These are phyloP conservation scores for Saccopteryx leptura DNA, from an alignment of 2,113 vertebrate genomes.

Conservation along the genomic window DNA sequence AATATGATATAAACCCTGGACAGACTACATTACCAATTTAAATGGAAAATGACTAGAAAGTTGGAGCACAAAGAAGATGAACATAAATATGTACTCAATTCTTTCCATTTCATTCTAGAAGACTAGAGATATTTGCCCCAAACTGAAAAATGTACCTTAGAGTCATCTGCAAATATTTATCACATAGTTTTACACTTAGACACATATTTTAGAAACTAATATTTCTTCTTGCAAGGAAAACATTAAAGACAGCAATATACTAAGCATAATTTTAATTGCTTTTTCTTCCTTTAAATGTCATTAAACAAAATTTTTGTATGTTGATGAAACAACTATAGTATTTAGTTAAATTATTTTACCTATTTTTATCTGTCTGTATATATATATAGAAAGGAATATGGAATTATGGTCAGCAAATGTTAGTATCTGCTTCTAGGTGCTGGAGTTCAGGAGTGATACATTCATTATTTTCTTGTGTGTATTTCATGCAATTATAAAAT, in stretches of 20 bases:
- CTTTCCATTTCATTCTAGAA: constrained; percentile 1
- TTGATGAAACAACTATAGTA: background rate
- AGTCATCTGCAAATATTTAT: background rate
- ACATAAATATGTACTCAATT: background rate
- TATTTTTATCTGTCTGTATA: background rate
- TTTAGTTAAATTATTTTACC: constrained; percentile 11
- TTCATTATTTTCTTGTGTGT: background rate
- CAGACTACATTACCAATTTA: background rate
- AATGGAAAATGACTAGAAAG: background rate
- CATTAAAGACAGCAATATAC: background rate
- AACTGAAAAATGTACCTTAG: background rate
- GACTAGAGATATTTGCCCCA: background rate
- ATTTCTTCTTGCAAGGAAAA: constrained; percentile 7
- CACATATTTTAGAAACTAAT: background rate
- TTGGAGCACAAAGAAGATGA: background rate
- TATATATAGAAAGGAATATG: background rate
- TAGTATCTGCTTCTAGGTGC: background rate
- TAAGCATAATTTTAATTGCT: constrained; percentile 18
- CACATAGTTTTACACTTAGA: background rate
- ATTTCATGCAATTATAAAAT: constrained; percentile 24
- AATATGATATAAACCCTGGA: background rate
- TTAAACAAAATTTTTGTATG: background rate
- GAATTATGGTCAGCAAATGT: background rate
- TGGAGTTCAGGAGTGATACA: background rate
- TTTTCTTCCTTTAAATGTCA: background rate